A percentile compares a stretch with the other conserved stretches of the same genome.
Conservation (phyloP, 2,797 vertebrate genomes). For the Numenius phaeopus region DNA sequence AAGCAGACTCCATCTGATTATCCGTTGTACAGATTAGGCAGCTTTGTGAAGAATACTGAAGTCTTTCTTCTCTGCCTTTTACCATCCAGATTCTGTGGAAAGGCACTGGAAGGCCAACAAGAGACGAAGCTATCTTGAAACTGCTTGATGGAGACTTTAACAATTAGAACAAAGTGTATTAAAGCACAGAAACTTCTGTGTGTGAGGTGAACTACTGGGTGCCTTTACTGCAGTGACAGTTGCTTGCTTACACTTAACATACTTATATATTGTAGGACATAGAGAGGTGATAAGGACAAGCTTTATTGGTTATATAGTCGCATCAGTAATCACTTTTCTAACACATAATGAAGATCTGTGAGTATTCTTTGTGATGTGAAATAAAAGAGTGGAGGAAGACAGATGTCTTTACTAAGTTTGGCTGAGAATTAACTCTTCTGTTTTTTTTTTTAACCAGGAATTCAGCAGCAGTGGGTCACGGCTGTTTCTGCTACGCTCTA, state of each 20-base stretch:
- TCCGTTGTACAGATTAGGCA: neutral
- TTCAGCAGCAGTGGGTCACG: slow-evolving; percentile 84
- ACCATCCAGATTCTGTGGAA: neutral
- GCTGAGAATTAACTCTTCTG: neutral
- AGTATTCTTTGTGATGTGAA: neutral
- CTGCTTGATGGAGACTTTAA: neutral
- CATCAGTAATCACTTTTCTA: neutral
- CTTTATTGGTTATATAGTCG: neutral
- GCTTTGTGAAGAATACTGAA: neutral
- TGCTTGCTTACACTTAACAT: neutral
- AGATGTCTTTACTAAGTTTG: neutral
- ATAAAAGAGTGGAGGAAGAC: neutral
- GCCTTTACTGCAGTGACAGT: neutral
- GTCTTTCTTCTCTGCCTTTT: neutral
- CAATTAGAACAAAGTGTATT: neutral
- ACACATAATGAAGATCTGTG: neutral
- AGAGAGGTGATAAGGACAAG: neutral
- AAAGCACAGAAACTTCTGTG: neutral
- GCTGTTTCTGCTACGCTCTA: slow-evolving; percentile 92
- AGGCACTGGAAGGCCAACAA: neutral
- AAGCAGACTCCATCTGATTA: neutral
- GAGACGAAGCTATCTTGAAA: neutral
- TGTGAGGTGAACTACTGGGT: neutral
- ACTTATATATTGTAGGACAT: accelerated
- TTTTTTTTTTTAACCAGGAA: slow-evolving; percentile 72